phyloP scores from a whole-genome alignment of 1,140 invertebrate species.

The Daktulosphaira vitifoliae region DNA sequence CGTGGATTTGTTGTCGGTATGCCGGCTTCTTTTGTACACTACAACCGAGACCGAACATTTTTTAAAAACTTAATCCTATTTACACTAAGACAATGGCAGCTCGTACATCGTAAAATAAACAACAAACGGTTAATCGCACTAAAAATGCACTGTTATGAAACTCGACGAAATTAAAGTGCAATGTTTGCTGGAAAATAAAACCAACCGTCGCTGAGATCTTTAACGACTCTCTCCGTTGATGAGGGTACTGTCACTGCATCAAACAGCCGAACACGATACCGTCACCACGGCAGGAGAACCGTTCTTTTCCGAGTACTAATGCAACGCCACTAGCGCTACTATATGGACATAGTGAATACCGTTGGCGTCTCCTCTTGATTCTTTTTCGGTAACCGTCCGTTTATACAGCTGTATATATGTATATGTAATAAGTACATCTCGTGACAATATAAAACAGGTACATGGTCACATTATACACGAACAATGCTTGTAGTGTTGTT shows the following conservation, averaged over 20 bases:
- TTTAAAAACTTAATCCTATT: no score
- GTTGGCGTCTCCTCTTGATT: background rate
- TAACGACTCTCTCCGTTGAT: background rate
- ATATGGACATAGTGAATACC: background rate
- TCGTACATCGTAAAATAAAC: no score
- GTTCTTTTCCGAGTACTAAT: slow-evolving; percentile 23
- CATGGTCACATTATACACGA: no score
- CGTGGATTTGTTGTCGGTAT: background rate
- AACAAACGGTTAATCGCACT: background rate
- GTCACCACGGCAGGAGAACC: slow-evolving; percentile 15
- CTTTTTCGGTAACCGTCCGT: no score
- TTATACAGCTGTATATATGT: no score
- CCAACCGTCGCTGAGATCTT: background rate
- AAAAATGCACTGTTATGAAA: background rate
- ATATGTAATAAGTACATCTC: no score
- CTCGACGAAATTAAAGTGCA: background rate
- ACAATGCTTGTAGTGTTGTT: no score
- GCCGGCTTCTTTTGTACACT: slow-evolving; percentile 27
- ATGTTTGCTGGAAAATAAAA: background rate
- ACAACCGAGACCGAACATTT: slow-evolving; percentile 26
- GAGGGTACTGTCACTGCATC: slow-evolving; percentile 8
- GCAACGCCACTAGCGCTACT: slow-evolving; percentile 24
- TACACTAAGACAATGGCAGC: no score
- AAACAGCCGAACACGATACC: slow-evolving; percentile 6
- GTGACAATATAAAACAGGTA: no score